Conservation (phyloP, 2,113 vertebrate species). For the Raphicerus campestris region DNA sequence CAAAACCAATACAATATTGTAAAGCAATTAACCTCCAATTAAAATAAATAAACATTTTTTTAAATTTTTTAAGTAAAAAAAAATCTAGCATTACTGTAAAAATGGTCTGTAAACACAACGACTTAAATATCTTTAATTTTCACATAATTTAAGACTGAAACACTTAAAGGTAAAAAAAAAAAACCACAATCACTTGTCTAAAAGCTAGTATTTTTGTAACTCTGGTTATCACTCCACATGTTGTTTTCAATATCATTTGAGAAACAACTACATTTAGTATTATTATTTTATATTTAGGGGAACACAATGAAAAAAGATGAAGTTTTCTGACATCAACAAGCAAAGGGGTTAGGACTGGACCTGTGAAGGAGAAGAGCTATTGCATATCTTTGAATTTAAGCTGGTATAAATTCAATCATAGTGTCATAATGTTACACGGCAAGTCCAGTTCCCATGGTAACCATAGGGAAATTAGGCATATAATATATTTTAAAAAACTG, state of each 20-base stretch:
- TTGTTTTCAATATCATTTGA: not conserved
- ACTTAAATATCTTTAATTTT: not conserved
- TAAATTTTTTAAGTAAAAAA: no score
- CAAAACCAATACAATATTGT: no score
- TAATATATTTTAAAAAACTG: not conserved
- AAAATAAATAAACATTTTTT: no score
- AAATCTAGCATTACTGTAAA: not conserved
- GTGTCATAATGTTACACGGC: not conserved
- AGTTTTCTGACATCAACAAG: not conserved
- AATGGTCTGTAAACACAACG: not conserved
- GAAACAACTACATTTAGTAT: not conserved
- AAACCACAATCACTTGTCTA: not conserved
- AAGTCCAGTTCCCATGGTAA: not conserved
- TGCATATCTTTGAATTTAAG: not conserved
- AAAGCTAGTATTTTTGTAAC: not conserved
- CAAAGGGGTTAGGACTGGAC: not conserved
- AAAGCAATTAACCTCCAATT: no score
- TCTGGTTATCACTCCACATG: not conserved
- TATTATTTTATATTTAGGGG: not conserved
- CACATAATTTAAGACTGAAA: not conserved
- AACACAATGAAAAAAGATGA: not conserved
- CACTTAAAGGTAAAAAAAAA: not conserved
- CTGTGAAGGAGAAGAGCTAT: not conserved
- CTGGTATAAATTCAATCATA: not conserved
- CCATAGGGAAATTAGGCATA: not conserved